Evolutionary conservation across 37 sponge, comb jelly and placozoan genomes (phyloP).

Genomic region (Axinella damicornis): DNA sequence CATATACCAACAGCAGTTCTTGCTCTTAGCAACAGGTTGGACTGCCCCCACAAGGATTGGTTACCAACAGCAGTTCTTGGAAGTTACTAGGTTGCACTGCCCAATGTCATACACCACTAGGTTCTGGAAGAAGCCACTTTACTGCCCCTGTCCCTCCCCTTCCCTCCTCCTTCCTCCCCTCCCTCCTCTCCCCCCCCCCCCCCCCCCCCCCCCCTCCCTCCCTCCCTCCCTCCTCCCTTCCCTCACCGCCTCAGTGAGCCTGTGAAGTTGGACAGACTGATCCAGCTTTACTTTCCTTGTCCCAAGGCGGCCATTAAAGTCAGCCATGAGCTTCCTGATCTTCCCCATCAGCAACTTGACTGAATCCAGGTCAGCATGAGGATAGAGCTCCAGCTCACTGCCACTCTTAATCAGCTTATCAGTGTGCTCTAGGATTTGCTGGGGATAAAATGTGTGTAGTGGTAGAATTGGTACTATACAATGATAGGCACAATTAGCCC

Average conservation of each 20-base stretch:
- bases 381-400: slow-evolving; percentile 16
- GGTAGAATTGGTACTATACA: too few species aligned
- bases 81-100: too few species aligned
- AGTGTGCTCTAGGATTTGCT: slow-evolving; percentile 47
- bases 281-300: slow-evolving; percentile 57
- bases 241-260: slow-evolving; percentile 68
- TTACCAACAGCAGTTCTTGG: too few species aligned
- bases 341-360: slow-evolving; percentile 39
- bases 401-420: slow-evolving; percentile 29
- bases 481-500: too few species aligned
- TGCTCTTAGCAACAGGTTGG: too few species aligned
- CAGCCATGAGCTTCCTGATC: slow-evolving; percentile 33
- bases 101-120: too few species aligned
- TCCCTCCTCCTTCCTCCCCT: not conserved
- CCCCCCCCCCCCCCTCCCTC: not conserved
- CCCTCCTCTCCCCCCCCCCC: not conserved
- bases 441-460: too few species aligned
- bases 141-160: too few species aligned
- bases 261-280: slow-evolving; percentile 59
- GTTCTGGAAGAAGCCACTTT: too few species aligned
- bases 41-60: too few species aligned
- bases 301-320: slow-evolving; percentile 43
- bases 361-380: slow-evolving; percentile 10
- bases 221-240: not conserved
- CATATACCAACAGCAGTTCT: too few species aligned